These are phyloP conservation scores for Drosophila borealis DNA, from an alignment of 2,888 invertebrate species.

Conservation along the genomic window DNA sequence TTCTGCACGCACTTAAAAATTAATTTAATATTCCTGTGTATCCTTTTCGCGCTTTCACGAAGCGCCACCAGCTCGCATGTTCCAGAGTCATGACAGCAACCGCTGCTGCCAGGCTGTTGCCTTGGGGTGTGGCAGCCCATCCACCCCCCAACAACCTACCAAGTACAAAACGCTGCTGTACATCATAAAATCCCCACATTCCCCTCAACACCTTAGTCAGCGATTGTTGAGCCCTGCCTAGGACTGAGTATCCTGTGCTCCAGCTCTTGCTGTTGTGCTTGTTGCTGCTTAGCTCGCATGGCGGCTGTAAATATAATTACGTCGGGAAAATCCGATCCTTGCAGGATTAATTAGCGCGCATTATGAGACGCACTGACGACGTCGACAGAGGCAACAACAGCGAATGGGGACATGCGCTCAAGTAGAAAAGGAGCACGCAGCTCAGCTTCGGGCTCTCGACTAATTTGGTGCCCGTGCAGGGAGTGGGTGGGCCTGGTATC, in stretches of 20 bases:
- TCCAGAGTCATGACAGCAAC: slow-evolving; percentile 65
- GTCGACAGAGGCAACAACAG: slow-evolving; percentile 24
- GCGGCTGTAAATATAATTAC: slow-evolving; percentile 82
- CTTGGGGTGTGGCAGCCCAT: slow-evolving; percentile 21
- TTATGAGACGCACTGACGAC: slow-evolving; percentile 81
- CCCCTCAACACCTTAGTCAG: slow-evolving; percentile 1
- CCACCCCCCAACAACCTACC: not conserved
- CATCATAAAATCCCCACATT: slow-evolving; percentile 49
- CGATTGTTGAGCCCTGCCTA: slow-evolving; percentile 30
- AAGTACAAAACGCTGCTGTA: slow-evolving; percentile 46
- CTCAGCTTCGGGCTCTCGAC: slow-evolving; percentile 42
- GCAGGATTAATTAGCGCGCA: slow-evolving; percentile 85
- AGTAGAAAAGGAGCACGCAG: slow-evolving; percentile 25
- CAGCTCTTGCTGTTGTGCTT: slow-evolving; percentile 15
- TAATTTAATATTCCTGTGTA: slow-evolving; percentile 83
- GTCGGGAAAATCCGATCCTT: slow-evolving; percentile 84
- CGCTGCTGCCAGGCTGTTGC: slow-evolving; percentile 54
- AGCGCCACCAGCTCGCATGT: slow-evolving; percentile 71
- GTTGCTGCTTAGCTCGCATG: slow-evolving; percentile 70
- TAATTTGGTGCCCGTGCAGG: slow-evolving; percentile 47
- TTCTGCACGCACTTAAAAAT: slow-evolving; percentile 79
- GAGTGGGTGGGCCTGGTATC: slow-evolving; percentile 24
- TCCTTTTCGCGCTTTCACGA: slow-evolving; percentile 60
- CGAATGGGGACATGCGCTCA: slow-evolving; percentile 34
- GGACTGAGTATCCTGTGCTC: slow-evolving; percentile 30